phyloP scores from a whole-genome alignment of 2,888 invertebrate genomes.

The Leucophenga montana region DNA sequence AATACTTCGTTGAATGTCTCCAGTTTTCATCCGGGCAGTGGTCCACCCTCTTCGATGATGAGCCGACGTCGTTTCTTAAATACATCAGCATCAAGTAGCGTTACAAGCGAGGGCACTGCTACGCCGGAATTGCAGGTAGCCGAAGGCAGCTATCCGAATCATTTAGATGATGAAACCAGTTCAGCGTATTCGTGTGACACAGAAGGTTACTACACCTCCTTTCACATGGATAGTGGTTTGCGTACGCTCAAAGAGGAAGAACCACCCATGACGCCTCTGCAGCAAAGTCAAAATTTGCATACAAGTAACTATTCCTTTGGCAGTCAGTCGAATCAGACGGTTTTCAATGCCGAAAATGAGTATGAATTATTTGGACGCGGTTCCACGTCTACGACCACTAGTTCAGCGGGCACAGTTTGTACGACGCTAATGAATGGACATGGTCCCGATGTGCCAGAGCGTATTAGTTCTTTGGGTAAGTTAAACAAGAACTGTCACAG shows the following conservation, averaged over 20 bases:
- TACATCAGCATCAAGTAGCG: constrained; percentile 86
- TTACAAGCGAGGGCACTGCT: constrained; percentile 88
- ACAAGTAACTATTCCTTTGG: constrained; percentile 79
- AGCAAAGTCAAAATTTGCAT: constrained; percentile 79
- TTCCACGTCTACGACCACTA: constrained; percentile 91
- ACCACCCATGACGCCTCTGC: constrained; percentile 80
- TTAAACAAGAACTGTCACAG: constrained; percentile 74
- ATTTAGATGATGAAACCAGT: constrained; percentile 88
- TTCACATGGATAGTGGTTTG: constrained; percentile 95
- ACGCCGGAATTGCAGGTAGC: constrained; percentile 87
- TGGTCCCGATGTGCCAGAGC: constrained; percentile 86
- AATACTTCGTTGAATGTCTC: constrained; percentile 81
- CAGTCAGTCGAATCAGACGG: constrained; percentile 81
- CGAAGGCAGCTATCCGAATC: constrained; percentile 73
- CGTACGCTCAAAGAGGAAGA: constrained; percentile 87
- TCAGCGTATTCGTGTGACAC: constrained; percentile 97
- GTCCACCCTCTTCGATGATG: constrained; percentile 81
- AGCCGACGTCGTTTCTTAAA: constrained; percentile 80
- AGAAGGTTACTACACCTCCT: constrained; percentile 97
- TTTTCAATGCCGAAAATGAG: constrained; percentile 86
- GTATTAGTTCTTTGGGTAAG: constrained; percentile 83
- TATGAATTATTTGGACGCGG: constrained; percentile 94
- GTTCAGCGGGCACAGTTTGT: constrained; percentile 92
- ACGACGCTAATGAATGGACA: constrained; percentile 80
- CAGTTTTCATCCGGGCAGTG: constrained; percentile 72